phyloP scores from a whole-genome alignment of 2,113 vertebrate genomes.

The Callipepla squamata region DNA sequence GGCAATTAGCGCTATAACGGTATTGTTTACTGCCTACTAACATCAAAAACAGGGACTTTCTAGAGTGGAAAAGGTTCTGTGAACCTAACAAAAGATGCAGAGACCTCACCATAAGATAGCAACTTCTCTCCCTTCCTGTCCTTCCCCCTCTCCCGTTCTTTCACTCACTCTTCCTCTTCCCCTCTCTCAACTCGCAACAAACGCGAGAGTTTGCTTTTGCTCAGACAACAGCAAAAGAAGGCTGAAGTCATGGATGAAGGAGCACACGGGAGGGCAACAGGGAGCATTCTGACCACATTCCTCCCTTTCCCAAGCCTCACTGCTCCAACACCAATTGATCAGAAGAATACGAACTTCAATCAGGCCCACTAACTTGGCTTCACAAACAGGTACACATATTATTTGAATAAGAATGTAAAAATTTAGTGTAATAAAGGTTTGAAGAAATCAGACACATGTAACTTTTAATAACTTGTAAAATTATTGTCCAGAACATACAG shows the following conservation, averaged over 20 bases:
- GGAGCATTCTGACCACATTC: background rate
- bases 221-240: background rate
- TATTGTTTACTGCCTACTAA: background rate
- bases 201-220: background rate
- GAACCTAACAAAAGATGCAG: background rate
- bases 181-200: background rate
- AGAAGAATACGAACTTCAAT: background rate
- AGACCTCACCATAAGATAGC: background rate
- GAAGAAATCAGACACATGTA: background rate
- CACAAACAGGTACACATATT: background rate
- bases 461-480: background rate
- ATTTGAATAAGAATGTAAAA: background rate
- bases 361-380: background rate
- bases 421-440: background rate
- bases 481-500: background rate
- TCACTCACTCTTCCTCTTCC: background rate
- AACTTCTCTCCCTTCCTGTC: background rate
- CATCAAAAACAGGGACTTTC: background rate
- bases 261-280: background rate
- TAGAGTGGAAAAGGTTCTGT: background rate
- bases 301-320: background rate
- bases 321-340: background rate
- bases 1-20: background rate
- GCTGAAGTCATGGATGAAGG: background rate
- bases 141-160: background rate